Percentiles rank a stretch among this genome's conserved stretches.
Conservation (phyloP, 2,797 vertebrate genomes). For the Phoebastria nigripes region DNA sequence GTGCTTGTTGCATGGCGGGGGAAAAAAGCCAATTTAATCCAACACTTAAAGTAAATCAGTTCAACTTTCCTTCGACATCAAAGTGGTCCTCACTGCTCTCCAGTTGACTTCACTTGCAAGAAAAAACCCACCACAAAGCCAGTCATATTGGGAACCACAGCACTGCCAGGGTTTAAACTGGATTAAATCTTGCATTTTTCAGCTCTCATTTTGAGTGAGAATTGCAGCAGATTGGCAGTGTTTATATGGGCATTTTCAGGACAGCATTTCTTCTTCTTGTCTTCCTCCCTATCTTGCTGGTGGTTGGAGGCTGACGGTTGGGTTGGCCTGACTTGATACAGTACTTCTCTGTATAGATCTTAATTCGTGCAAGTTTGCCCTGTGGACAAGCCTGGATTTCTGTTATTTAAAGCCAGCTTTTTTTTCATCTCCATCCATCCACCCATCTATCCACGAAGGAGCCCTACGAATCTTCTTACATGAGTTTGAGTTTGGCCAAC, state of each 20-base stretch:
- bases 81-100: background rate
- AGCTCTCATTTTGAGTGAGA: background rate
- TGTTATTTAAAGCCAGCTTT: background rate
- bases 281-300: background rate
- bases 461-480: accelerated
- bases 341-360: accelerated
- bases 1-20: background rate
- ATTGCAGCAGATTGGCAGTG: background rate
- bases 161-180: background rate
- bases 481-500: background rate
- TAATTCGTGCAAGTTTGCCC: background rate
- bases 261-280: background rate
- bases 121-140: background rate
- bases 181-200: background rate
- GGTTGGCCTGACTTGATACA: accelerated
- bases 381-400: background rate
- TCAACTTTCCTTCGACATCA: accelerated
- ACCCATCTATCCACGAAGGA: background rate
- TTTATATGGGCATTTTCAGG: background rate
- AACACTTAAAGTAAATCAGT: background rate
- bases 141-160: background rate
- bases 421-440: background rate
- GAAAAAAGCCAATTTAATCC: background rate
- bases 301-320: accelerated
- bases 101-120: background rate